phyloP scores from a whole-genome alignment of 2,888 invertebrate species.

The Drosophila mimica region DNA sequence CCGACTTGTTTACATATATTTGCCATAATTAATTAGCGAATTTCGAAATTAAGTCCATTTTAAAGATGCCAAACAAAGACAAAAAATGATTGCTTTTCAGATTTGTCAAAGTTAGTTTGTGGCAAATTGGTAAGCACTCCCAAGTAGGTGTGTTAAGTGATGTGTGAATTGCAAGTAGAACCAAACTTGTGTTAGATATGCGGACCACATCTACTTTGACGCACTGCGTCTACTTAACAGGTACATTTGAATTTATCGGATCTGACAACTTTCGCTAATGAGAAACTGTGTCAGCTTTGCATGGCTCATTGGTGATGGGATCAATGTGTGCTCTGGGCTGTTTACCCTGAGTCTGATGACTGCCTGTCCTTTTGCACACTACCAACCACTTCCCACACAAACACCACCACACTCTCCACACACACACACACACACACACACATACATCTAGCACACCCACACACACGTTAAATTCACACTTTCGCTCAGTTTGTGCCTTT shows the following conservation, averaged over 20 bases:
- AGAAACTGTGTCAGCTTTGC: constrained; percentile 16
- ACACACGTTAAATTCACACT: constrained; percentile 10
- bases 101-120: neutral
- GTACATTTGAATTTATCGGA: constrained; percentile 11
- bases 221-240: neutral
- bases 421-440: neutral
- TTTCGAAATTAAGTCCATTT: neutral
- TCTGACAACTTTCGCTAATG: constrained; percentile 29
- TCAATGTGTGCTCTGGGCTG: constrained; percentile 14
- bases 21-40: neutral
- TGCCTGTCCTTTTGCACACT: constrained; percentile 1
- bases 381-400: neutral
- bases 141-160: neutral
- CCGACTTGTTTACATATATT: neutral
- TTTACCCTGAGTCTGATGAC: constrained; percentile 1
- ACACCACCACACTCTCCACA: neutral
- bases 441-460: neutral
- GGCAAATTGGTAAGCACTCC: neutral
- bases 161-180: neutral
- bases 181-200: neutral
- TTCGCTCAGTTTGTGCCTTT: constrained; percentile 42
- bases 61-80: neutral
- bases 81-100: neutral
- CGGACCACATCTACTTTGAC: neutral
- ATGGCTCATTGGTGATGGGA: constrained; percentile 14